Percentiles rank a stretch among this genome's conserved stretches.
Conservation (phyloP, 1,140 invertebrate genomes). For the Drosophila burlai region DNA sequence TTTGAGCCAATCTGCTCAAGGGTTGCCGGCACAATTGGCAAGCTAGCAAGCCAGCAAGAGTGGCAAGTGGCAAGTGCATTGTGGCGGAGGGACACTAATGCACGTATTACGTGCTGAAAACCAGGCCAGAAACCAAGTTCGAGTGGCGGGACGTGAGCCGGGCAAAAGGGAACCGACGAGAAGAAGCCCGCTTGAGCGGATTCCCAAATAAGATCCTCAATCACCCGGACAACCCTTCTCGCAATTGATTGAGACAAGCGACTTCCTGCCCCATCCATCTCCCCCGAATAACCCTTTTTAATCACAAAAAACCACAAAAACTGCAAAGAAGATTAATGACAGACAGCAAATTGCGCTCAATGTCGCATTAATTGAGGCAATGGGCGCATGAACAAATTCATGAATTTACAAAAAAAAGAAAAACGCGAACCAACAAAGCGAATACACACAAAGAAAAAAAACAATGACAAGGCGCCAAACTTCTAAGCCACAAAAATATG, state of each 20-base stretch:
- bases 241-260: conserved; percentile 57
- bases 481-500: conserved; percentile 61
- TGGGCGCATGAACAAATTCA: conserved; percentile 81
- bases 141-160: conserved; percentile 49
- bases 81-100: conserved; percentile 57
- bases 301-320: conserved; percentile 39
- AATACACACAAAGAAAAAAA: conserved; percentile 24
- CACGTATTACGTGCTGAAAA: conserved; percentile 73
- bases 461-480: conserved; percentile 63
- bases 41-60: not conserved
- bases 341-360: conserved; percentile 81
- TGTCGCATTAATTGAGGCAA: conserved; percentile 84
- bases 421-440: conserved; percentile 24
- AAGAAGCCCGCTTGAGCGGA: conserved; percentile 2
- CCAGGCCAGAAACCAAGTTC: conserved; percentile 36
- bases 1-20: conserved; percentile 43
- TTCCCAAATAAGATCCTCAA: conserved; percentile 36
- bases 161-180: conserved; percentile 36
- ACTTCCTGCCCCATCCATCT: conserved; percentile 59
- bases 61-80: conserved; percentile 42
- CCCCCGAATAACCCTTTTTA: conserved; percentile 22
- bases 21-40: conserved; percentile 16
- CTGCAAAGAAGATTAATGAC: conserved; percentile 80
- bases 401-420: conserved; percentile 57
- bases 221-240: conserved; percentile 20